phyloP scores from a whole-genome alignment of 2,888 invertebrate species.

The Pyrgus malvae region DNA sequence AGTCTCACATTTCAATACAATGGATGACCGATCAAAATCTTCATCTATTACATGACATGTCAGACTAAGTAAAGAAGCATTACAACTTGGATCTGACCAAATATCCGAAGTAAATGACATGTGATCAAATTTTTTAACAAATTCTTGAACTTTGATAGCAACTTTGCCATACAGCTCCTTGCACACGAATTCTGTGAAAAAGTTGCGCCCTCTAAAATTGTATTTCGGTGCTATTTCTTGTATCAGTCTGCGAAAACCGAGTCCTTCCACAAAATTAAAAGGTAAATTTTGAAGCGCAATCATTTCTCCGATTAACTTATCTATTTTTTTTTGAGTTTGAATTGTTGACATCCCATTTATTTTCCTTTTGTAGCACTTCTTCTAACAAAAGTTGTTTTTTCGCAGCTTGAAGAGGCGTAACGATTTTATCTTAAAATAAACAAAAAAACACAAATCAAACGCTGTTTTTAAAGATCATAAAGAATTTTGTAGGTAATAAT shows the following conservation, averaged over 20 bases:
- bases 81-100: slow-evolving; percentile 35
- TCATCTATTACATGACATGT: slow-evolving; percentile 29
- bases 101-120: slow-evolving; percentile 39
- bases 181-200: slow-evolving; percentile 37
- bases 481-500: no score
- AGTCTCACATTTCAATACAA: slow-evolving; percentile 23
- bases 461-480: no score
- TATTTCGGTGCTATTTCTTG: slow-evolving; percentile 37
- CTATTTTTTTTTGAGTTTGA: slow-evolving; percentile 31
- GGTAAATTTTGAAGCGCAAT: slow-evolving; percentile 39
- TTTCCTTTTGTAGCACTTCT: slow-evolving; percentile 27
- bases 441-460: no score
- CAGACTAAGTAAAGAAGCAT: slow-evolving; percentile 30
- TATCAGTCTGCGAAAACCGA: slow-evolving; percentile 39
- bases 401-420: slow-evolving; percentile 27
- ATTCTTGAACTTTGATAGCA: slow-evolving; percentile 34
- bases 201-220: slow-evolving; percentile 33
- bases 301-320: slow-evolving; percentile 27
- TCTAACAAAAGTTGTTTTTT: slow-evolving; percentile 25
- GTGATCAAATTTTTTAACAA: slow-evolving; percentile 35
- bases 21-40: slow-evolving; percentile 35
- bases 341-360: slow-evolving; percentile 30
- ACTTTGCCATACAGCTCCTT: slow-evolving; percentile 35
- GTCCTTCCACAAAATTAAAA: slow-evolving; percentile 39
- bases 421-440: no score